Base-by-base conservation (phyloP, 2,888 invertebrate genomes). In the Hirudinaria manillensis region DNA sequence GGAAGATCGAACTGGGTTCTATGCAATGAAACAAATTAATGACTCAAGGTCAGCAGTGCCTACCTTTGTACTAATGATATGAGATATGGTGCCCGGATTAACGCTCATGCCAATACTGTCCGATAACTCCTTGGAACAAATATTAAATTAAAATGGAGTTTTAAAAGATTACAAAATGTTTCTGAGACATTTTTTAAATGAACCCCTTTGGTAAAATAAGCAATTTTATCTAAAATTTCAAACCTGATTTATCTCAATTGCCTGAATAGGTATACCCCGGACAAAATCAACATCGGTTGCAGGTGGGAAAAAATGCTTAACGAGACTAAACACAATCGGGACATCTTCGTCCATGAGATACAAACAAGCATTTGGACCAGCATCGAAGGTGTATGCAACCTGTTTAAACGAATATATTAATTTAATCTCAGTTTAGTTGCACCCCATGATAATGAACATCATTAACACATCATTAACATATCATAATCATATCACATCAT, bases 371-470 rank as follows among this genome's bases (percentile, higher is more conserved):
- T 99, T 99, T 71, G 97, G 93, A 6, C 99, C 99, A 75, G 99
- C 99, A 89, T 99, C 99, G 87, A 94, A 99, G 24, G 98, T 97
- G 84, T 99, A 99, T 0, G 95, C 94, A 10, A 93, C 89, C 90
- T 90, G 81, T 16, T 16, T n/a, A n/a, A 68, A 24, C 29, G 19
- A 61, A 21, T 1, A 7, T 27, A 2, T 16, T 16, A 32, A 67
- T 1, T 36, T 36, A 36, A n/a, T n/a, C n/a, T n/a, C n/a, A n/a
- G n/a, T n/a, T n/a, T 56, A 19, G 6, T 45, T 16, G 29, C 19
- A 45, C 16, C 4, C 16, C 16, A 65, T 34, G 19, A 61, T 10
- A 34, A 29, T 65, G n/a, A 36, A n/a, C n/a, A 73, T 29, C 7
- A 34, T 24, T 32, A 27, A 24, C n/a, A 19, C 10, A 32, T 27